These are phyloP conservation scores for Takifugu rubripes DNA, from an alignment of 2,797 vertebrate species.

Conservation along the genomic window DNA sequence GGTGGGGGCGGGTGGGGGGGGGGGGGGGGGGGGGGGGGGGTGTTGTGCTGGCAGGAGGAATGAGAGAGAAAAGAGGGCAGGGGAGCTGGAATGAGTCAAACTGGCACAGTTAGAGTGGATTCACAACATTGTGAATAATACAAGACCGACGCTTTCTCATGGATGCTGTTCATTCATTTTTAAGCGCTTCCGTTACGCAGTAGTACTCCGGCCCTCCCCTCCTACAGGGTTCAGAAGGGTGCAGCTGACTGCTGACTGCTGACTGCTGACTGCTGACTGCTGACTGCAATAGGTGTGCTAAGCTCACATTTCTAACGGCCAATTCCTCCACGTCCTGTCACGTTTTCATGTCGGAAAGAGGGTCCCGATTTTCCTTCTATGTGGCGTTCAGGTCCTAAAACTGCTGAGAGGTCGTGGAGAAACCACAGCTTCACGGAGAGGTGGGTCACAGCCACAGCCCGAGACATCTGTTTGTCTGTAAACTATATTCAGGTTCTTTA, in stretches of 20 bases:
- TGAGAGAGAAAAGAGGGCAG: constrained; percentile 9
- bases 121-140: constrained; percentile 61
- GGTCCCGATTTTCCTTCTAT: too few species aligned
- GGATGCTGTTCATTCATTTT: constrained; percentile 65
- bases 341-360: too few species aligned
- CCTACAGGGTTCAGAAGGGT: not conserved
- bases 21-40: not conserved
- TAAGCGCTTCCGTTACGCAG: constrained; percentile 54
- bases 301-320: constrained; percentile 17
- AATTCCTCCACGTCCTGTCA: not conserved
- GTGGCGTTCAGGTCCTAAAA: too few species aligned
- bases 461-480: too few species aligned
- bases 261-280: constrained; percentile 29
- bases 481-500: too few species aligned
- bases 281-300: not conserved
- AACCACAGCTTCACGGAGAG: too few species aligned
- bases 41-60: not conserved
- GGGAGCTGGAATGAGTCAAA: constrained; percentile 39
- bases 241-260: constrained; percentile 33
- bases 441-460: too few species aligned
- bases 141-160: constrained; percentile 41
- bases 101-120: constrained; percentile 42
- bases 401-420: too few species aligned
- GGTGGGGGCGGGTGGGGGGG: constrained; percentile 3
- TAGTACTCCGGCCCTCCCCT: constrained; percentile 14